Evolutionary conservation across 2,888 invertebrate genomes (phyloP), one percentile per base, ranked within the genome.

Genomic region (Tachina lurida): DNA sequence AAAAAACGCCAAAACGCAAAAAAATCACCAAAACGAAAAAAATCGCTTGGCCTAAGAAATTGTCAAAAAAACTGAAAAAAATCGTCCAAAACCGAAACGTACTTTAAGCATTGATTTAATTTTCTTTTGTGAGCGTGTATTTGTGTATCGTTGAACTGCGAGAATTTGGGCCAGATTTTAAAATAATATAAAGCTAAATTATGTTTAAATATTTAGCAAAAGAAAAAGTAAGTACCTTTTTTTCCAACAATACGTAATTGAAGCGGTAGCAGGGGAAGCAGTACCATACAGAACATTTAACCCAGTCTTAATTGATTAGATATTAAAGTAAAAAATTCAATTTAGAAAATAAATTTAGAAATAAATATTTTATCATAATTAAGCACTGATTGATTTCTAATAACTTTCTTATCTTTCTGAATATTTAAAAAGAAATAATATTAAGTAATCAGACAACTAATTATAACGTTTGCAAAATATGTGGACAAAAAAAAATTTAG

Each of bases 321-420:
- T 78, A 74, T 17, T 13, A 17, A 54, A 43, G 10, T 43, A 17
- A 12, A 17, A 41, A 7, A 41, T 8, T 5, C 8, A 19, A 49
- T 22, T 22, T 43, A 39, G 9, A 41, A 52, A 60, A 17, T 12
- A 56, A 65, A 17, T 65, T 65, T 39, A n/a, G n/a, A n/a, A n/a
- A 45, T 15, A 17, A 10, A 47, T 13, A 9, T 49, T 68, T 76
- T 70, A 54, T 74, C 31, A 47, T 17, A 1, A 13, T 52, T 7
- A 65, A 5, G 4, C 12, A 52, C 58, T 87, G 73, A 84, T 87
- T 84, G 84, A 84, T 87, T 79, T 84, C 63, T 63, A 78, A 78
- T 39, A 17, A 31, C 31, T 62, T 62, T 78, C 13, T 76, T 76
- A 76, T 80, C 75, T 47, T 19, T 65, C 43, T 4, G 3, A 56